These are phyloP conservation scores for Megaptera novaeangliae DNA, from an alignment of 2,113 vertebrate species.

Conservation along the genomic window DNA sequence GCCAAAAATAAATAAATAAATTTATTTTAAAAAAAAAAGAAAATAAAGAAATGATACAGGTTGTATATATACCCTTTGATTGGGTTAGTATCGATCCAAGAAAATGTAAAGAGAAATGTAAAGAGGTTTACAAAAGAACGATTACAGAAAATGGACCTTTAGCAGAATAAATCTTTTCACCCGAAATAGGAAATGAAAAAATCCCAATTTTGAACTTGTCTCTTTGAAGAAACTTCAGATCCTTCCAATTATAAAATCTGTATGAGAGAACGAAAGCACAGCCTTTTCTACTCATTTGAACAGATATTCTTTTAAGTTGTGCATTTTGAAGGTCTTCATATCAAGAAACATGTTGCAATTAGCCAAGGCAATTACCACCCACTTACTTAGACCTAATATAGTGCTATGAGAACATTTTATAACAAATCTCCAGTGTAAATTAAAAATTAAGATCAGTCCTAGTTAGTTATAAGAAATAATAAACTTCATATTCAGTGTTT, in stretches of 20 bases:
- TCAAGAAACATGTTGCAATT: neutral
- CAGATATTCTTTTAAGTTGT: neutral
- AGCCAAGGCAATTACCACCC: neutral
- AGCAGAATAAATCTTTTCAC: neutral
- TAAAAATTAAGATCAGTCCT: neutral
- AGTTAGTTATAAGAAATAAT: neutral
- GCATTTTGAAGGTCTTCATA: neutral
- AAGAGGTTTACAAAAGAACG: neutral
- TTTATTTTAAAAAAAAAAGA: too few relatives aligned
- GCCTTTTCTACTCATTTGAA: neutral
- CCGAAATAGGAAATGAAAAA: neutral
- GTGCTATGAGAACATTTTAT: neutral
- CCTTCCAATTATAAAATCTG: neutral
- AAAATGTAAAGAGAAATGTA: neutral
- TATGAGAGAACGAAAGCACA: neutral
- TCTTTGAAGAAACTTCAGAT: neutral
- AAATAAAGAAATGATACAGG: neutral
- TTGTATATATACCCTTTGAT: neutral
- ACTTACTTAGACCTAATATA: neutral
- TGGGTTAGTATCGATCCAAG: neutral
- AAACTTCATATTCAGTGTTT: neutral
- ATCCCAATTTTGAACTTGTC: neutral
- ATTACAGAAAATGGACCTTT: neutral
- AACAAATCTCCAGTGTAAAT: neutral
- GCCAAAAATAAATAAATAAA: too few relatives aligned